Base-by-base conservation (phyloP, 2,797 vertebrate species). In the Mus minutoides region DNA sequence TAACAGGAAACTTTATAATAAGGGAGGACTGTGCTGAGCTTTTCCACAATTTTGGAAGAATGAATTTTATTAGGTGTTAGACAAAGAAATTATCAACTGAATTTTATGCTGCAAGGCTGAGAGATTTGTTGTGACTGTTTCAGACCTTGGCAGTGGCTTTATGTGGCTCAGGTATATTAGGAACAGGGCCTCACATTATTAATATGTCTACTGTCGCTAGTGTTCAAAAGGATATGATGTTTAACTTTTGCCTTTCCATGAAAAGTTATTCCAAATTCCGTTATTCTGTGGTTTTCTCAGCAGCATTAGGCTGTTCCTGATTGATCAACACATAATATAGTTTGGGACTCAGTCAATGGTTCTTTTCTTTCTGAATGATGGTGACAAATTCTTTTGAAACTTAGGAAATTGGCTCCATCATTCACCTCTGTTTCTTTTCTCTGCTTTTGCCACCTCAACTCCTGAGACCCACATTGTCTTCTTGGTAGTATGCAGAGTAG, bases 51-150 rank as follows among this genome's bases (percentile, higher is more conserved):
- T 98, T 98, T 98, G 96, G 97, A 98, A 98, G 97, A 98, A 98
- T 98, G 96, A 97, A 78, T 98, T 99, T 99, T 98, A 99, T 98
- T 98, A 98, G 97, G 98, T 98, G 98, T 97, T 98, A 98, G 98
- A 98, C 97, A 98, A 98, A 98, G 98, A 98, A 98, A 98, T 98
- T 98, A 98, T 98, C 98, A 98, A 97, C 96, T 98, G 97, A 98
- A 94, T 98, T 98, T 98, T 98, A 95, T 98, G 97, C 97, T 98
- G 54, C 90, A 96, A 98, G 96, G 97, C 98, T 98, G 98, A 98
- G 98, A 98, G 97, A 97, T 97, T 98, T 97, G 91, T 94, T 97
- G 94, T 91, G 97, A 94, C 97, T 97, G 96, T 98, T 97, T 97
- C 96, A 97, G n/a, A 97, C 93, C 97, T 98, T 79, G 97, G 93